These are phyloP conservation scores for Clarias fuscus DNA, from an alignment of 2,797 vertebrate genomes.

Conservation along the genomic window DNA sequence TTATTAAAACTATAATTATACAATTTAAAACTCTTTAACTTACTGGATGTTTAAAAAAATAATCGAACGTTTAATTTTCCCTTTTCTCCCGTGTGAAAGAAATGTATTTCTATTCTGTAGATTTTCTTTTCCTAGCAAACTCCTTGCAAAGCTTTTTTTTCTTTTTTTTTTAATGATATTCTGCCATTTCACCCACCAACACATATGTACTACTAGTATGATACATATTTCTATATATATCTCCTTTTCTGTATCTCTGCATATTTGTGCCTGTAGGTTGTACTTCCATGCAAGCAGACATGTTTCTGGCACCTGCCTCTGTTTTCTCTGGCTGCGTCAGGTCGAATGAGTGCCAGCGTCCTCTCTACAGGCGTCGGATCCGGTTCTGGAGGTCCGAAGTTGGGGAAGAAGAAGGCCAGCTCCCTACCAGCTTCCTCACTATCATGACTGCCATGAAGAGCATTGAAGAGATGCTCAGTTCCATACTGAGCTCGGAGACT, in stretches of 20 bases:
- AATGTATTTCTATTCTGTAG: not conserved
- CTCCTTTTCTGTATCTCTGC: conserved; percentile 24
- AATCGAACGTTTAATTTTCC: not conserved
- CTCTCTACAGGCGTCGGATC: conserved; percentile 71
- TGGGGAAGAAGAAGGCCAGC: conserved; percentile 85
- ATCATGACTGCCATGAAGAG: conserved; percentile 82
- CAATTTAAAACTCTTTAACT: not conserved
- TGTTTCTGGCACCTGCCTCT: conserved; percentile 75
- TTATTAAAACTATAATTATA: too few relatives aligned
- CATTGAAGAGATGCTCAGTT: conserved; percentile 82
- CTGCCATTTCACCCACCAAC: not conserved
- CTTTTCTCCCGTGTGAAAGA: not conserved
- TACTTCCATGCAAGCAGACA: conserved; percentile 40
- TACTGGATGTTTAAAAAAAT: not conserved
- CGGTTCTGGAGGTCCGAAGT: conserved; percentile 71
- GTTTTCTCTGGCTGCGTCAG: conserved; percentile 73
- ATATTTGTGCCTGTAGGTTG: conserved; percentile 32
- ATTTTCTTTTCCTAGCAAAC: not conserved
- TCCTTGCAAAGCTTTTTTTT: not conserved
- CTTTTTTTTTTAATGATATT: not conserved
- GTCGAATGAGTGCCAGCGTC: conserved; percentile 79
- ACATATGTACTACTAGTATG: not conserved
- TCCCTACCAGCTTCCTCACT: conserved; percentile 79
- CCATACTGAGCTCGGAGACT: conserved; percentile 88
- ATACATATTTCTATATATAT: conserved; percentile 16